Evolutionary conservation across 2,888 invertebrate species (phyloP).

Genomic region (Anoncus sp.): DNA sequence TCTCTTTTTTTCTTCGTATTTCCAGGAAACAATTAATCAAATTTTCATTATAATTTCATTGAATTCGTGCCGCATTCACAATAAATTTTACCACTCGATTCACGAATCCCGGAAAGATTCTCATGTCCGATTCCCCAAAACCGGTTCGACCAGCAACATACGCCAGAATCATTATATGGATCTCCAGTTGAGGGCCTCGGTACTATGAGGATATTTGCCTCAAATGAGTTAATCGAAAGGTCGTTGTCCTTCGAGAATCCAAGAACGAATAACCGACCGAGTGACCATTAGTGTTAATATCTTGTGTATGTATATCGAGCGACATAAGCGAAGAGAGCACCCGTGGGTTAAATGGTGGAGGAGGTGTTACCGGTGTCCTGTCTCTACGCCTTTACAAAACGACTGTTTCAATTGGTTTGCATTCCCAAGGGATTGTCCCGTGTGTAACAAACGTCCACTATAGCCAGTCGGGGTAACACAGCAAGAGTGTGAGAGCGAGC

Average conservation of each 20-base stretch:
- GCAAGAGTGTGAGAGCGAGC: slow-evolving; percentile 37
- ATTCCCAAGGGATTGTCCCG: slow-evolving; percentile 73
- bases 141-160: no score
- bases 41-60: no score
- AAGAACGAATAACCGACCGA: slow-evolving; percentile 25
- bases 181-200: not conserved
- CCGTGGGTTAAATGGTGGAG: slow-evolving; percentile 60
- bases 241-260: slow-evolving; percentile 48
- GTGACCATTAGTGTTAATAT: slow-evolving; percentile 16
- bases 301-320: no score
- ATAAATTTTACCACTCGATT: no score
- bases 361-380: slow-evolving; percentile 69
- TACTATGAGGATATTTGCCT: slow-evolving; percentile 4
- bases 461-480: slow-evolving; percentile 39
- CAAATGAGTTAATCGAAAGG: slow-evolving; percentile 55
- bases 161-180: no score
- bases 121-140: no score
- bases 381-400: slow-evolving; percentile 71
- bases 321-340: slow-evolving; percentile 28
- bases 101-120: no score
- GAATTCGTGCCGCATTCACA: no score
- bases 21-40: no score
- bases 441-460: slow-evolving; percentile 71
- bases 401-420: slow-evolving; percentile 77
- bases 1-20: no score